Base-by-base conservation (phyloP, 2,113 vertebrate genomes). In the Pedionomus torquatus region DNA sequence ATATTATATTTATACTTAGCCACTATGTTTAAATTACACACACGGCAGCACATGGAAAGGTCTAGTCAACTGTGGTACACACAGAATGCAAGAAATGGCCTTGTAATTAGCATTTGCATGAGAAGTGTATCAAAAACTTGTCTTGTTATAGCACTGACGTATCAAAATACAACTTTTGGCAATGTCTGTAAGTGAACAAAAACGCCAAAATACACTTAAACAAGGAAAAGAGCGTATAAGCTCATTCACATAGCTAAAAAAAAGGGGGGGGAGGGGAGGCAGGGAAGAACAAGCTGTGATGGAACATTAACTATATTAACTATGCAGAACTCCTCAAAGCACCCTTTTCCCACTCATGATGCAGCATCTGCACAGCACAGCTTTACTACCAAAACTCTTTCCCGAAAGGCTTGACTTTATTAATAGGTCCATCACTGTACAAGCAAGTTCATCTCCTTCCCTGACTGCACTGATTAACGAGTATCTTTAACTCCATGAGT, bases 111-210 rank as follows among this genome's bases (percentile, higher is more conserved):
- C 57, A 92, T 89, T 82, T 90, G 43, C 72, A 84, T 91, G 81
- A 97, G 69, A 87, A 91, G 55, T 15, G 1, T 78, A 96, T 92
- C 87, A 84, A 61, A 89, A 87, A 79, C 18, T 44, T 92, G 68
- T 88, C 71, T 91, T 74, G 43, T 75, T 78, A 60, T 7, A 82
- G 48, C 48, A 81, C 72, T 84, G 77, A 87, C 65, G 84, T 51
- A 96, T 71, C 55, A 96, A 82, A 95, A 87, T 20, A 71, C 21
- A 75, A 64, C 33, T 96, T 86, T 68, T 91, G 89, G 89, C 95
- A 96, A 63, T 6, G 63, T 41, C 74, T 78, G 39, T 57, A 91
- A 87, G 78, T 39, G 55, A 95, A 81, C 33, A 89, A 92, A 92
- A 95, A 30, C 0, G 11, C 31, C 76, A 90, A 51, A 37, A 58